phyloP scores from a whole-genome alignment of 2,797 vertebrate genomes.

The Spinus pinus region DNA sequence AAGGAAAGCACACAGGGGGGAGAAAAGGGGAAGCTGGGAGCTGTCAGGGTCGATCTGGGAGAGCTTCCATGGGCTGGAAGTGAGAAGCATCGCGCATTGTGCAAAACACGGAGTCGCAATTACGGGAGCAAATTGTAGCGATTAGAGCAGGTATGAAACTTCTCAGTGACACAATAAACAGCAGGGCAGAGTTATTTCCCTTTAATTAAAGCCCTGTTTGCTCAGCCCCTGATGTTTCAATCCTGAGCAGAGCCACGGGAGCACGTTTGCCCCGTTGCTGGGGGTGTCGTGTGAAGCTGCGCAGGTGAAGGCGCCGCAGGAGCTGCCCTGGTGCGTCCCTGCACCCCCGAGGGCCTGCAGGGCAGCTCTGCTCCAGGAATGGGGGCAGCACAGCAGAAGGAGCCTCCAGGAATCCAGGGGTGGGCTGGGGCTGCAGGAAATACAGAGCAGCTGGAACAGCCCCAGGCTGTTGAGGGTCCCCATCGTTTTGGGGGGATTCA shows the following conservation, averaged over 20 bases:
- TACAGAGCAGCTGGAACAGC: neutral
- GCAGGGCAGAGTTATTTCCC: neutral
- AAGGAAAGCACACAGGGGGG: constrained; percentile 1
- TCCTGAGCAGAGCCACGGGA: neutral
- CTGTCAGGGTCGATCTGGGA: constrained; percentile 40
- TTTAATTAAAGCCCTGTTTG: neutral
- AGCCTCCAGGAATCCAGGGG: neutral
- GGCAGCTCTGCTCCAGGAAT: neutral
- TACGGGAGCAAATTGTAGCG: constrained; percentile 1
- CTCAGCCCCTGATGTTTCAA: neutral
- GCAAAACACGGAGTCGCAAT: constrained; percentile 17
- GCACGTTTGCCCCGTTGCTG: neutral
- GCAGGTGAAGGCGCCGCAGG: neutral
- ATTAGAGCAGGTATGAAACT: neutral
- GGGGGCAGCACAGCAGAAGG: neutral
- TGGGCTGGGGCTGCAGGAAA: neutral
- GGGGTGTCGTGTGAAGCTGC: neutral
- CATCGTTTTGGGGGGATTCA: neutral
- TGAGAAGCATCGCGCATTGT: constrained; percentile 30
- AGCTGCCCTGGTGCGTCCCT: neutral
- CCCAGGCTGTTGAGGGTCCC: neutral
- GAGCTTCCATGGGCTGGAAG: neutral
- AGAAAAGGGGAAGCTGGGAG: neutral
- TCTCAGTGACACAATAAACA: neutral
- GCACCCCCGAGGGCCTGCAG: neutral